Evolutionary conservation across 2,113 vertebrate genomes (phyloP), one percentile per base, ranked within the genome.

Genomic region (Reinhardtius hippoglossoides): DNA sequence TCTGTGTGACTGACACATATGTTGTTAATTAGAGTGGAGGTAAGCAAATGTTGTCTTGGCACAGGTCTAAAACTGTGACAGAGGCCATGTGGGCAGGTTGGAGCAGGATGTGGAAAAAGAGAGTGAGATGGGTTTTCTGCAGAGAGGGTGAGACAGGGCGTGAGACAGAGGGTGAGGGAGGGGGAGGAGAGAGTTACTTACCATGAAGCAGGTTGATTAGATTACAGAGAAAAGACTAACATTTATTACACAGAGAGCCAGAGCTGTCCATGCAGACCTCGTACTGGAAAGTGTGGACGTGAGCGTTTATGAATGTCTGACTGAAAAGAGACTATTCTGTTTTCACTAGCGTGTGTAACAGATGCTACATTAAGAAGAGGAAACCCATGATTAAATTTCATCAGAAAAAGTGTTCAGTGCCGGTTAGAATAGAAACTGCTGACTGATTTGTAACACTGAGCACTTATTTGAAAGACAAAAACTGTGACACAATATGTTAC

Each of bases 161-260:
- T 57, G 59, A 70, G 37, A 60, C 35, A 58, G 52, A 60, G 21
- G 78, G 60, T 82, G 65, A 50, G 68, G 76, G 76, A 79, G 77
- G 24, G 46, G 52, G 65, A 31, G 59, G 78, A 80, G 63, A 76
- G 74, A 71, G 68, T 82, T 72, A 88, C 87, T 88, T 88, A 87
- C 70, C 77, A 82, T 83, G 78, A 83, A 83, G 85, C 84, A 85
- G 83, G 86, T 88, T 93, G 88, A 95, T 94, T 90, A 85, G 90
- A 93, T 95, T 94, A 92, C 83, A 76, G 69, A 82, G 74, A 81
- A 61, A 80, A 78, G 76, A 78, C 87, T 62, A 85, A 76, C 79
- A 86, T 93, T 91, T 85, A 83, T 92, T 86, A 86, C 66, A 61
- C 71, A 78, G 60, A 86, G 35, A 85, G 80, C 87, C 85, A 82